Base-by-base conservation (phyloP, 2,113 vertebrate species). In the Seriola aureovittata region DNA sequence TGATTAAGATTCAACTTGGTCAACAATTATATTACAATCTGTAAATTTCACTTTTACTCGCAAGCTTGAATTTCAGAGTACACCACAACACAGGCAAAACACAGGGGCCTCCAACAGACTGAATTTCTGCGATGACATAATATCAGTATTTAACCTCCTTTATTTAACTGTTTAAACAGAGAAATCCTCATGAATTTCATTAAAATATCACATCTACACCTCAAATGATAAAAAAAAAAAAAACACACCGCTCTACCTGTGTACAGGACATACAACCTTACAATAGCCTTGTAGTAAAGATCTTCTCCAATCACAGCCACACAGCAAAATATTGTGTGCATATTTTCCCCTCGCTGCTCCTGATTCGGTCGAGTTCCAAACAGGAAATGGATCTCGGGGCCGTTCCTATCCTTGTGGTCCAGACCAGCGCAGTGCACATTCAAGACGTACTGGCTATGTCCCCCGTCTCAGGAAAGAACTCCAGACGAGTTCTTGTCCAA, bases 401-500 rank as follows among this genome's bases (percentile, higher is more conserved):
- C 40, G 21, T 87, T 89, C 88, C 77, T 81, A 60, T 91, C 86
- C 87, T 77, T 70, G 16, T 34, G 54, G 59, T 72, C 67, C 71
- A 54, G 75, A 75, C 64, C 60, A 71, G 78, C 40, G 7, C 50
- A 63, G 82, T 29, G 70, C 79, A 87, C 38, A 78, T 85, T 90
- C 52, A 78, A 81, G 80, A 84, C 86, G 40, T 16, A 44, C 85
- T 85, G 79, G 84, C 84, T 59, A 48, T 81, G 82, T 85, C 82
- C 75, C 82, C 78, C 38, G 77, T 88, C 85, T 85, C 84, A 82
- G 88, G 84, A 92, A 90, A 82, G 80, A 87, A 80, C 87, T 91
- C 86, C 86, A 88, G 90, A 92, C 89, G 1, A 88, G 60, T 85
- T 91, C 87, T 85, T 84, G 92, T 91, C 88, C 82, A 88, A 90